Conservation (phyloP, 2,113 vertebrate genomes). For the Acanthisitta chloris region DNA sequence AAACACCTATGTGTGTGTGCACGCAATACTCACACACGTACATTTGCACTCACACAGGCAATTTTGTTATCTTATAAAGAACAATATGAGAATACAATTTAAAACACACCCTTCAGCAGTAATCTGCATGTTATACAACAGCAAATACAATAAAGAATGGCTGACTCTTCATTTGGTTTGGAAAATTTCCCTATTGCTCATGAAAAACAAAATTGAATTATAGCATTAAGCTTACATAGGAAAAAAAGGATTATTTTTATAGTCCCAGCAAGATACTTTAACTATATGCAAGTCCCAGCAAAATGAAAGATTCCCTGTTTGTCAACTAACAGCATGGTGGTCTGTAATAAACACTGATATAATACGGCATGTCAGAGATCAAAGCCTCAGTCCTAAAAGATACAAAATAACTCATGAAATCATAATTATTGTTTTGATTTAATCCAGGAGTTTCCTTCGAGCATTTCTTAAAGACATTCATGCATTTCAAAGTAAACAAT, state of each 20-base stretch:
- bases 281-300: not conserved
- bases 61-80: not conserved
- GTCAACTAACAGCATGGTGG: not conserved
- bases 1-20: not conserved
- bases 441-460: not conserved
- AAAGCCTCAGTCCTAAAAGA: not conserved
- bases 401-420: not conserved
- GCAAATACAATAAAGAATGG: not conserved
- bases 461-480: not conserved
- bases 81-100: not conserved
- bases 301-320: not conserved
- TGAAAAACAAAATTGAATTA: not conserved
- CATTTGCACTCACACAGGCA: not conserved
- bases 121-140: not conserved
- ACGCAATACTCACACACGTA: not conserved
- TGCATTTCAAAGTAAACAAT: not conserved
- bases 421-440: not conserved
- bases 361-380: not conserved
- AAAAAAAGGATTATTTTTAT: not conserved
- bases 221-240: not conserved
- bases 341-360: not conserved
- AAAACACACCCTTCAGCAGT: not conserved
- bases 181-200: not conserved
- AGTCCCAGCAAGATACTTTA: not conserved
- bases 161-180: not conserved